A percentile compares a stretch with the other conserved stretches of the same genome.
Evolutionary conservation across 2,797 vertebrate species (phyloP).

Genomic region (Crocodylus rhombifer): DNA sequence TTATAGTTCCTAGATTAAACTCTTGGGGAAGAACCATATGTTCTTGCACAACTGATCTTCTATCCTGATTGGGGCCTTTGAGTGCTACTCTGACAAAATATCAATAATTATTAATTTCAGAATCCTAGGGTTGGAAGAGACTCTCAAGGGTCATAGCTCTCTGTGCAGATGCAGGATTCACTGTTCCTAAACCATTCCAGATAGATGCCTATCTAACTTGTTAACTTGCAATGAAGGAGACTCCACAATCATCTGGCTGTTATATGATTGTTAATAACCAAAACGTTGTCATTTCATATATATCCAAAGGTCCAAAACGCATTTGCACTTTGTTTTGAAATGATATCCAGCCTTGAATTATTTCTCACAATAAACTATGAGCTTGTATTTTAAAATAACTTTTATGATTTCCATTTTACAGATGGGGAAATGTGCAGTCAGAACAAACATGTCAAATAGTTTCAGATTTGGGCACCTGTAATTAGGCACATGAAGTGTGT

Average conservation of each 20-base stretch:
- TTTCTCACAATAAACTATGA: background rate
- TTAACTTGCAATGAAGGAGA: too few species aligned
- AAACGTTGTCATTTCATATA: background rate
- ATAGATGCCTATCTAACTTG: too few species aligned
- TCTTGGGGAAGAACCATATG: background rate
- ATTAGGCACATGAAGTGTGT: background rate
- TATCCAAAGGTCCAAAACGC: too few species aligned
- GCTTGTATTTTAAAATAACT: background rate
- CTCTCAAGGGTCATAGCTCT: too few species aligned
- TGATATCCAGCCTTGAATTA: background rate
- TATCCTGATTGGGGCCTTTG: background rate
- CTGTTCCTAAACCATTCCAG: too few species aligned
- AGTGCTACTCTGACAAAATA: background rate
- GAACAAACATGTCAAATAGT: background rate
- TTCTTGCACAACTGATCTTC: background rate
- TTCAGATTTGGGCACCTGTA: background rate
- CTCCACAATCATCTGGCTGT: too few species aligned
- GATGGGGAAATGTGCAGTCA: too few species aligned
- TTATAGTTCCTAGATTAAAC: background rate
- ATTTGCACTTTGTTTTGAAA: background rate
- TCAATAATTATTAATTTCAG: background rate
- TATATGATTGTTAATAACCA: background rate
- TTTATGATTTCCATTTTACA: background rate
- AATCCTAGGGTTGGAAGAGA: too few species aligned
- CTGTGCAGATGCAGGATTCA: too few species aligned